phyloP scores from a whole-genome alignment of 1,140 invertebrate species.

The Magallana gigas region DNA sequence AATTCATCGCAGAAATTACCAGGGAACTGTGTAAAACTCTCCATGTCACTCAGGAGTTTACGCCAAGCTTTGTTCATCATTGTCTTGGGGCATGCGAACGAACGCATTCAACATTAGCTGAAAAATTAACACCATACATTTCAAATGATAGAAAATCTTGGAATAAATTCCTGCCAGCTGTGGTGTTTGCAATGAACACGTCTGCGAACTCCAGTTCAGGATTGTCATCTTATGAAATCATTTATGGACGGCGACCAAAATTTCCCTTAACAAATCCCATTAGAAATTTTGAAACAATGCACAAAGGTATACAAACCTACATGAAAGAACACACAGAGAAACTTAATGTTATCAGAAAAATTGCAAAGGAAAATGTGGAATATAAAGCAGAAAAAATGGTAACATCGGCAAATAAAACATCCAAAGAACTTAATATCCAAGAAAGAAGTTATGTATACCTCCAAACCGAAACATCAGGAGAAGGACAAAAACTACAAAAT shows the following conservation, averaged over 20 bases:
- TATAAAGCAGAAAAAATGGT: no score
- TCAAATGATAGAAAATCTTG: slow-evolving; percentile 19
- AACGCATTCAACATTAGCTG: slow-evolving; percentile 40
- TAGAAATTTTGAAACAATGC: neutral
- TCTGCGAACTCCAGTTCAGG: slow-evolving; percentile 38
- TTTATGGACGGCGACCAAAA: slow-evolving; percentile 45
- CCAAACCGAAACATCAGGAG: slow-evolving; percentile 16
- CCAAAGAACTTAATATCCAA: slow-evolving; percentile 9
- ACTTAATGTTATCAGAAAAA: no score
- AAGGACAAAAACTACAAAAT: no score
- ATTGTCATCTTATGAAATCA: slow-evolving; percentile 46
- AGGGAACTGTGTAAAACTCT: slow-evolving; percentile 42
- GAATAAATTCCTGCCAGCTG: slow-evolving; percentile 39
- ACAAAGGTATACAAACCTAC: neutral
- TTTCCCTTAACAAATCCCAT: slow-evolving; percentile 39
- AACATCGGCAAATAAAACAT: no score
- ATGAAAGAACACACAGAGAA: neutral
- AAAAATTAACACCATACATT: slow-evolving; percentile 49
- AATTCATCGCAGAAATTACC: no score
- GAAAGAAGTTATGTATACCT: slow-evolving; percentile 49
- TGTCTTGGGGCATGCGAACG: slow-evolving; percentile 55
- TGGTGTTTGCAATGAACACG: slow-evolving; percentile 42
- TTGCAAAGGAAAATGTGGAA: no score
- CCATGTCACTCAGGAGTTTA: slow-evolving; percentile 37
- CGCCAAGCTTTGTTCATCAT: slow-evolving; percentile 53